Base-by-base conservation (phyloP, 2,113 vertebrate species). In the Beaufortia kweichowensis region DNA sequence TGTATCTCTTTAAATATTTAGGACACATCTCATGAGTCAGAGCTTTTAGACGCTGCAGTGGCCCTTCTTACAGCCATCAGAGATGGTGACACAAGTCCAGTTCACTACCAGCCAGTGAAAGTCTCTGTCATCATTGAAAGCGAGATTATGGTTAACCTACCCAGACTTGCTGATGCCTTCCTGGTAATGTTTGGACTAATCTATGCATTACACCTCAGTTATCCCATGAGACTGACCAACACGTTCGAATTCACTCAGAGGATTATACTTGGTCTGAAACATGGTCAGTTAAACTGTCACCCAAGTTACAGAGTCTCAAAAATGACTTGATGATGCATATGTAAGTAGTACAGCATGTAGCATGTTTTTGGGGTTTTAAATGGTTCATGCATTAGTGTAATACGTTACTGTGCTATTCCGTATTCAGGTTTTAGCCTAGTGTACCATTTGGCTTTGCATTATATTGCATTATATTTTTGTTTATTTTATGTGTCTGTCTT, bases 181-280 rank as follows among this genome's bases (percentile, higher is more conserved):
- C 79, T 76, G 39, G 28, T 80, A 26, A 61, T 77, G 59, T 83
- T 81, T 29, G 59, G 77, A 0, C 43, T 79, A 5, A 78, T 80
- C 9, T 79, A 83, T 63, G 64, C 62, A 9, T 60, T 79, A 57
- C 76, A 81, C 10, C 24, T 71, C 14, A 66, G 41, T 66, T 79
- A 83, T 63, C 72, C 76, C n/a, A n/a, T n/a, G n/a, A n/a, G n/a
- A n/a, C 28, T 75, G 63, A 50, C 63, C 63, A 64, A 73, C 50
- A 77, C 61, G 33, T 66, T 73, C 57, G 28, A 76, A 2, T 76
- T 76, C 33, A 48, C 31, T 57, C 66, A 71, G 10, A 77, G 72
- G 11, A 33, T 73, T 14, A 21, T 55, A 23, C 67, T 77, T 33
- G 62, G 69, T 28, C 26, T 77, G 19, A 39, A 67, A 46, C 59